These are phyloP conservation scores for Gymnosoma rotundatum DNA, from an alignment of 2,888 invertebrate species.

Conservation along the genomic window DNA sequence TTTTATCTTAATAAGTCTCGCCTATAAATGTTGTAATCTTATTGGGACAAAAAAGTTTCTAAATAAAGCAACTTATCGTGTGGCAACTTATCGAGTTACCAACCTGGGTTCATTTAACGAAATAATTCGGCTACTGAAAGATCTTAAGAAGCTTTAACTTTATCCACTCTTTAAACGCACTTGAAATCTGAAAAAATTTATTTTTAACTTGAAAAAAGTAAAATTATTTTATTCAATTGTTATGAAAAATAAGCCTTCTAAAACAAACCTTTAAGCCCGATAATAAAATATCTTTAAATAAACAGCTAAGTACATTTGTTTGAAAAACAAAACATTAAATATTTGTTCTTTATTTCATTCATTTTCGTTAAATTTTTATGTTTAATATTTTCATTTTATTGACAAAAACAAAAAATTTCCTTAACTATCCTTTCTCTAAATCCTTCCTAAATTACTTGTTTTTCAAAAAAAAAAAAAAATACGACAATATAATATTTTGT, in stretches of 20 bases:
- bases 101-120: too few species aligned
- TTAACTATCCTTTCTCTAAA: slow-evolving; percentile 65
- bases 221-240: too few species aligned
- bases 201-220: too few species aligned
- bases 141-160: too few species aligned
- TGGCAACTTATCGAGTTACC: too few species aligned
- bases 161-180: too few species aligned
- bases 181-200: too few species aligned
- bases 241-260: background rate
- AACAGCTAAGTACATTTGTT: slow-evolving; percentile 59
- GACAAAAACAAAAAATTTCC: slow-evolving; percentile 35
- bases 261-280: slow-evolving; percentile 35
- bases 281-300: slow-evolving; percentile 25
- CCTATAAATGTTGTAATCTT: too few species aligned
- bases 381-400: slow-evolving; percentile 20
- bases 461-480: slow-evolving; percentile 15
- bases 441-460: slow-evolving; percentile 55
- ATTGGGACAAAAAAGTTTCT: too few species aligned
- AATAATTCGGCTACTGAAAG: too few species aligned
- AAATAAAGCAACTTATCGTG: too few species aligned
- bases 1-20: too few species aligned
- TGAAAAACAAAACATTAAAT: slow-evolving; percentile 19
- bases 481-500: background rate
- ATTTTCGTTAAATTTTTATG: slow-evolving; percentile 17
- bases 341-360: slow-evolving; percentile 11